Base-by-base conservation (phyloP, 2,797 vertebrate species). In the Falco naumanni region DNA sequence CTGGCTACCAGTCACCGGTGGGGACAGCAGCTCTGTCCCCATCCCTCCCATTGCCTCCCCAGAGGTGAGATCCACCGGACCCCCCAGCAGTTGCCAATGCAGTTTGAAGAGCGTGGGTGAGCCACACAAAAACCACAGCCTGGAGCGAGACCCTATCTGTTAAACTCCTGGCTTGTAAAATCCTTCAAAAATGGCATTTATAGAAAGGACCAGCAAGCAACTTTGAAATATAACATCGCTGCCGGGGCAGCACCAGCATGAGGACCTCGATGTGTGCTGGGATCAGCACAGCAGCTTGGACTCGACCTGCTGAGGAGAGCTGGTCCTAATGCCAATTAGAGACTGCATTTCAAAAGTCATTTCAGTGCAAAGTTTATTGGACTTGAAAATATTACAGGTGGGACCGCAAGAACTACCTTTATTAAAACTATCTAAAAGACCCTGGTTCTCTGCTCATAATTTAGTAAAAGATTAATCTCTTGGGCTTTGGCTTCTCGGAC, bases 181-280 rank as follows among this genome's bases (percentile, higher is more conserved):
- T 43, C 56, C 59, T 54, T 13, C 63, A 6, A 4, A 51, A 76
- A 17, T 0, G 15, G 61, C 21, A 20, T 70, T 74, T n/a, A 18
- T 16, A 5, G 9, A 11, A 57, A 48, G 51, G 54, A 20, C 5
- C 4, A 2, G 82, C 11, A 20, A 45, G 50, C 6, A 22, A 37
- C 9, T 15, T 33, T 31, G 66, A 26, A 26, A 9, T 1, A 37
- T 34, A 21, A 41, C 1, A 3, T 6, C 0, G 0, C 61, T 59
- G 47, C 47, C 0, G 2, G 65, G 56, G 56, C 1, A 0, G 51
- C 2, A 0, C 60, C 12, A 65, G 72, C 77, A 25, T 4, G 2
- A 13, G 79, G 61, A 63, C 24, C 13, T 16, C 3, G 2, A 25
- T 2, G 11, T 80, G 12, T 2, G 6, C 37, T 1, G 4, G 45